Evolutionary conservation across 2,888 invertebrate species (phyloP).

Genomic region (Xestia sexstrigata): DNA sequence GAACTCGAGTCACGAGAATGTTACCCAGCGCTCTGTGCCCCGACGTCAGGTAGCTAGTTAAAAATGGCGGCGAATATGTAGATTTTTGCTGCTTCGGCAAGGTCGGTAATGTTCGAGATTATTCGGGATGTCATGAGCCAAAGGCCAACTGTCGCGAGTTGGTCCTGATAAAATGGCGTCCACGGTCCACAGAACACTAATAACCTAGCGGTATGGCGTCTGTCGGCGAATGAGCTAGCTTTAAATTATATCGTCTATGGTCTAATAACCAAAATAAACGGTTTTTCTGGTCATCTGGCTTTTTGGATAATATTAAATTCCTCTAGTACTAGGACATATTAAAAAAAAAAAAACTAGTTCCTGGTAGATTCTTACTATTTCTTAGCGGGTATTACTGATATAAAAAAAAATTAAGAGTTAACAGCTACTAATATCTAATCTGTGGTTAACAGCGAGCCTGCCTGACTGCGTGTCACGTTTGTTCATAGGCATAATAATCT

Average conservation of each 20-base stretch:
- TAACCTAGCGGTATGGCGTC: too few relatives aligned
- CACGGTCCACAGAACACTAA: too few relatives aligned
- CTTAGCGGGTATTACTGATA: conserved; percentile 62
- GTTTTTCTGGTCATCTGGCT: not conserved
- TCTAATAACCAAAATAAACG: not conserved
- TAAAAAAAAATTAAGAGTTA: conserved; percentile 71
- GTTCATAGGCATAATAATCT: conserved; percentile 83
- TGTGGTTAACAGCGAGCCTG: conserved; percentile 79
- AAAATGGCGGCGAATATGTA: too few relatives aligned
- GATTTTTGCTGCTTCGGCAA: too few relatives aligned
- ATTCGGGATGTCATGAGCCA: too few relatives aligned
- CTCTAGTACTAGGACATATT: not conserved
- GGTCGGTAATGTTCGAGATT: too few relatives aligned
- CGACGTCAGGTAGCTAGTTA: too few relatives aligned
- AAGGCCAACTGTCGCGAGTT: too few relatives aligned
- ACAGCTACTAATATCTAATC: conserved; percentile 43
- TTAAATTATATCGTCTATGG: not conserved
- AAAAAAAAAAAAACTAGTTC: not conserved
- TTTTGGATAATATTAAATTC: not conserved
- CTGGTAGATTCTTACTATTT: conserved; percentile 44
- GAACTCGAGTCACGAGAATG: too few relatives aligned
- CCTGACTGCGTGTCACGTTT: conserved; percentile 91
- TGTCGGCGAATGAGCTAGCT: not conserved
- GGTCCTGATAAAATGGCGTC: too few relatives aligned
- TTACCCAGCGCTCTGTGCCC: too few relatives aligned